Evolutionary conservation across 2,113 vertebrate genomes (phyloP), one percentile per base, ranked within the genome.

Genomic region (Cisticola juncidis): DNA sequence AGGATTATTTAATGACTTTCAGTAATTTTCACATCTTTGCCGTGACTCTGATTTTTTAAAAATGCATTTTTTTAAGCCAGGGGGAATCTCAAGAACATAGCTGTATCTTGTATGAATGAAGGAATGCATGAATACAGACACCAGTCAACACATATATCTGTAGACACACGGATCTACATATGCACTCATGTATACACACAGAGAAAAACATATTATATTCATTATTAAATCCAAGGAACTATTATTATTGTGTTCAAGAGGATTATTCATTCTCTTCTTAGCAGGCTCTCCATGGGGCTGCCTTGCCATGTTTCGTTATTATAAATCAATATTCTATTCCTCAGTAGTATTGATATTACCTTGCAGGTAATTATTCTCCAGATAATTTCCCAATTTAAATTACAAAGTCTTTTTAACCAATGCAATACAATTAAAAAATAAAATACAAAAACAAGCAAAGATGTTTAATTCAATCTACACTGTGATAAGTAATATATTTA

Each of bases 81-180:
- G 5, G 14, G 0, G 14, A 81, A 77, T 9, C 4, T 47, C 33
- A 77, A 56, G 15, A 69, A 26, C 42, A 36, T 26, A 35, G 12
- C 19, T 29, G 1, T 40, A 16, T 77, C 5, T 71, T 40, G 11
- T 20, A 26, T 26, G 12, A 65, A 6, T 50, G 8, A 33, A 80
- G 23, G 11, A 61, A 14, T 42, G 5, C 23, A 74, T 16, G 9
- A 45, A 61, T 50, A 48, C 10, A 40, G 18, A 36, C 53, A 65
- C 11, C 9, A 81, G 5, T 54, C 24, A 48, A 3, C 35, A 45
- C 7, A 11, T 40, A 48, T 3, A 33, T 14, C 33, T 47, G 24
- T 56, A 56, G 6, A 45, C 9, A 36, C 11, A 58, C 0, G 7
- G 0, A 57, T 3, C 65, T 44, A 62, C 2, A 65, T 48, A 42